Evolutionary conservation across 2,888 invertebrate genomes (phyloP).

Genomic region (Nudaria mundana): DNA sequence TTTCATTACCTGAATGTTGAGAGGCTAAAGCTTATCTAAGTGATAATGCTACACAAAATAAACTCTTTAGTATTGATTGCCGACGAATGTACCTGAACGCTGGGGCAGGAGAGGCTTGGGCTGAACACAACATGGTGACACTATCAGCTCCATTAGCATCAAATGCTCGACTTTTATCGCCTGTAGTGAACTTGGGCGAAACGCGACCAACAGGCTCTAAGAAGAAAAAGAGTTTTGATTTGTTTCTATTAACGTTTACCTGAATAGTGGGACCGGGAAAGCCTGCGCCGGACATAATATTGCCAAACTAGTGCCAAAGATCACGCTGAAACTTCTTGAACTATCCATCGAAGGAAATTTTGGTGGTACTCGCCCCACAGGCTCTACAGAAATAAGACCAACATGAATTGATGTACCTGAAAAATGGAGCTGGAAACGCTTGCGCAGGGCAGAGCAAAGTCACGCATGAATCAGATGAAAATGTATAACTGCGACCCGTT

Average conservation of each 20-base stretch:
- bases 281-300: slow-evolving; percentile 88
- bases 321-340: slow-evolving; percentile 82
- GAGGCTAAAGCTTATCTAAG: slow-evolving; percentile 84
- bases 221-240: slow-evolving; percentile 23
- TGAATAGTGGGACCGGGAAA: slow-evolving; percentile 87
- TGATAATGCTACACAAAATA: slow-evolving; percentile 51
- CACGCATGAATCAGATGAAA: slow-evolving; percentile 71
- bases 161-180: slow-evolving; percentile 84
- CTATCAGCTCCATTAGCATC: slow-evolving; percentile 76
- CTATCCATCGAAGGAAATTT: slow-evolving; percentile 84
- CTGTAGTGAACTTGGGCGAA: slow-evolving; percentile 84
- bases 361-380: slow-evolving; percentile 83
- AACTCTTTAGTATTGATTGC: slow-evolving; percentile 73
- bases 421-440: slow-evolving; percentile 86
- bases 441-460: slow-evolving; percentile 86
- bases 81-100: slow-evolving; percentile 77
- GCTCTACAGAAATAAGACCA: slow-evolving; percentile 76
- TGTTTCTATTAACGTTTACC: slow-evolving; percentile 69
- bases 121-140: slow-evolving; percentile 84
- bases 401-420: slow-evolving; percentile 81
- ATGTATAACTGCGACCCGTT: slow-evolving; percentile 75
- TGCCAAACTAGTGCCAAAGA: slow-evolving; percentile 78
- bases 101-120: slow-evolving; percentile 88
- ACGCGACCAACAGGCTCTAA: slow-evolving; percentile 86
- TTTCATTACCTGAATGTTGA: slow-evolving; percentile 84